phyloP scores from a whole-genome alignment of 2,797 vertebrate species.

The Perodicticus potto region DNA sequence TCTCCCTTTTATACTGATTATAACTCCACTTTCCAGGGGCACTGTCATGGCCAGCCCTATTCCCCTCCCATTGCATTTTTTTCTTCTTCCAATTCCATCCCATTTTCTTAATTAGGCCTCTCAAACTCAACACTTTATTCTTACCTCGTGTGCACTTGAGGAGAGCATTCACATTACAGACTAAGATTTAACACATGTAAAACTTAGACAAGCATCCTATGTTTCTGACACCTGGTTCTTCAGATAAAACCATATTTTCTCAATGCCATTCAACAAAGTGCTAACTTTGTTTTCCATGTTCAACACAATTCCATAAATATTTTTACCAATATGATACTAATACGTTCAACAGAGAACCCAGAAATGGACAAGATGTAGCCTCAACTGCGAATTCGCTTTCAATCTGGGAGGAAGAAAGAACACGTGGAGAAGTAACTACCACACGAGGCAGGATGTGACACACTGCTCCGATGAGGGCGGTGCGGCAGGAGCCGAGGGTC shows the following conservation, averaged over 20 bases:
- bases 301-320: neutral
- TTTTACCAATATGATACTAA: no score
- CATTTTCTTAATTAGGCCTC: neutral
- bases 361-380: neutral
- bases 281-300: neutral
- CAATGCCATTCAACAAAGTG: neutral
- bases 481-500: neutral
- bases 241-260: neutral
- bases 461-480: no score
- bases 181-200: neutral
- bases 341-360: neutral
- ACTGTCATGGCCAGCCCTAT: neutral
- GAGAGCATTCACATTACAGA: neutral
- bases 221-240: conserved; percentile 7
- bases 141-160: neutral
- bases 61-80: neutral
- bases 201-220: neutral
- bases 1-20: neutral
- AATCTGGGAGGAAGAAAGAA: neutral
- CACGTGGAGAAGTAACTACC: neutral
- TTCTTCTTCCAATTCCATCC: neutral
- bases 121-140: neutral
- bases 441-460: neutral
- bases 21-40: neutral
- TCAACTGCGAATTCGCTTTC: neutral